Base-by-base conservation (phyloP, 2,888 invertebrate genomes). In the Temnothorax rugatulus region DNA sequence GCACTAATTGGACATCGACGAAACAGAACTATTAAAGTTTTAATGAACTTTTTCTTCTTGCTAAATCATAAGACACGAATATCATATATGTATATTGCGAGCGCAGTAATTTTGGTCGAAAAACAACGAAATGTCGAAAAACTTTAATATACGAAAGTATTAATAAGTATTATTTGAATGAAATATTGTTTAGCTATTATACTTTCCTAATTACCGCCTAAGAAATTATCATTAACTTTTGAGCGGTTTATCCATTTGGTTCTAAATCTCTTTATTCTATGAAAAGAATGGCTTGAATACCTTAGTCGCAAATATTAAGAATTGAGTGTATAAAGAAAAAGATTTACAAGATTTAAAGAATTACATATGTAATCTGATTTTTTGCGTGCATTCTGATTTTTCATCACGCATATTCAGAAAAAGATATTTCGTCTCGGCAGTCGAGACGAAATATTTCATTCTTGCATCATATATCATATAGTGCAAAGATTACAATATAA, bases 401-500 rank as follows among this genome's bases (percentile, higher is more conserved):
- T 18, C 25, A 25, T 71, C n/a, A 64, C 18, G 8, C 7, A 76
- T n/a, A 21, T 44, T 79, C 18, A 57, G 8, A 66, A 66, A 57
- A 44, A 21, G 34, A 71, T 63, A 79, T 47, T 79, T 69, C 69
- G 15, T 54, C 38, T 38, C 41, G 9, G 5, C 21, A 4, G 15
- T 57, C 29, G 15, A 77, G 77, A 47, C 34, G 63, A 52, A 57
- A 77, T 77, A 77, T 57, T 79, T 71, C 34, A 57, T 44, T 57
- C 21, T 86, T 73, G 18, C 74, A 66, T 82, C 73, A 71, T 44
- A 71, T 82, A 86, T 86, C 90, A 68, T 41, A 25, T 18, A 41
- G n/a, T 29, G 50, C 7, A 47, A 82, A 84, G 83, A 86, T 89
- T 88, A 89, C 77, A 63, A 75, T 52, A 66, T 89, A 79, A 87